These are phyloP conservation scores for Ommatoiulus sabulosus DNA, from an alignment of 2,888 invertebrate genomes.

Conservation along the genomic window DNA sequence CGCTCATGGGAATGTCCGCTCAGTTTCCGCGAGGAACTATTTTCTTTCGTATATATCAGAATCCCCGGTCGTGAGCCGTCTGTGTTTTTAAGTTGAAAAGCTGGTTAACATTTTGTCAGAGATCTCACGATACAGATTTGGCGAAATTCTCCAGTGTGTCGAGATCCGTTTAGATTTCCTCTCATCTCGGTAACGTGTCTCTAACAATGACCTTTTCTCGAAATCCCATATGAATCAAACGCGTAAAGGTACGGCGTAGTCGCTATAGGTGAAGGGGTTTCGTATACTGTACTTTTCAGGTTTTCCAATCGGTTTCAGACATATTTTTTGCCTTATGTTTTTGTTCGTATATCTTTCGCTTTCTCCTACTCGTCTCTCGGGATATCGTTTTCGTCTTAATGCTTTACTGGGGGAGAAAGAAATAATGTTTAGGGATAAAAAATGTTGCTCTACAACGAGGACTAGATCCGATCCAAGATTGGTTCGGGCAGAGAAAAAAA, in stretches of 20 bases:
- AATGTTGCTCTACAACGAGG: conserved; percentile 38
- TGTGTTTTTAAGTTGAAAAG: background rate
- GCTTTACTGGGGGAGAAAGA: background rate
- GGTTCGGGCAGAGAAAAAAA: conserved; percentile 2
- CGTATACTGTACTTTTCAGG: background rate
- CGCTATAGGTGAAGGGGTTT: background rate
- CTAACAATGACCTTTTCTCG: conserved; percentile 37
- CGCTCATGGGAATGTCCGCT: too few species aligned
- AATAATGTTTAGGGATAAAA: background rate
- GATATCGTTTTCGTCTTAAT: conserved; percentile 47
- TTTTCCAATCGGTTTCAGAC: conserved; percentile 24
- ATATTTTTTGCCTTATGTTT: conserved; percentile 41
- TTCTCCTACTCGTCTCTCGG: conserved; percentile 33
- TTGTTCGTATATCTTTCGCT: background rate
- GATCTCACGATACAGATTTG: background rate
- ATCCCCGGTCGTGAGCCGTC: background rate
- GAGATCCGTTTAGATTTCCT: conserved; percentile 26
- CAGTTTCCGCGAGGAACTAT: too few species aligned
- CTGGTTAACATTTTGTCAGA: background rate
- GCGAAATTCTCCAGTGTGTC: conserved; percentile 42
- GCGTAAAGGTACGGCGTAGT: background rate
- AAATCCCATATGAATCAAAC: conserved; percentile 32
- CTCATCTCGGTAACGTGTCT: background rate
- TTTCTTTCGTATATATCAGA: too few species aligned
- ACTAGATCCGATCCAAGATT: conserved; percentile 32